Evolutionary conservation across 64 coral and sea anemone genomes (phyloP).

Genomic region (Catalaphyllia jardinei): DNA sequence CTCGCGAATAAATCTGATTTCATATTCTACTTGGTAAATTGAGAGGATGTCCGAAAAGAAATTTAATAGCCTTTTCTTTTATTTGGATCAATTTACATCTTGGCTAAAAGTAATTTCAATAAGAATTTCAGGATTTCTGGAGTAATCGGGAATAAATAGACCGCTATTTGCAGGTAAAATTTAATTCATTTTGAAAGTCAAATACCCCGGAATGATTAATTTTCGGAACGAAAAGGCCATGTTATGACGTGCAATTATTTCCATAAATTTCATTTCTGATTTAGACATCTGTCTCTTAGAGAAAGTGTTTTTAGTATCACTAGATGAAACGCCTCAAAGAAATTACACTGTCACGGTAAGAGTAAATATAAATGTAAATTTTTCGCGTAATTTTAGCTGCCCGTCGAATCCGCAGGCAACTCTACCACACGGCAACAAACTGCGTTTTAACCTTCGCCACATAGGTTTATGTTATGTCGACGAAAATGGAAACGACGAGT

Average conservation of each 20-base stretch:
- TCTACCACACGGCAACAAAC: neutral
- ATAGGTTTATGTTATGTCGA: neutral
- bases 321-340: neutral
- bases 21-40: neutral
- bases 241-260: neutral
- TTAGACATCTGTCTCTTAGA: neutral
- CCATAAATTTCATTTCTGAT: neutral
- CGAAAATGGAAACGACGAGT: neutral
- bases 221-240: neutral
- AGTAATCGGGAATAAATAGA: slow-evolving; percentile 29
- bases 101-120: neutral
- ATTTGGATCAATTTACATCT: neutral
- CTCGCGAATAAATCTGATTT: neutral
- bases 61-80: slow-evolving; percentile 1
- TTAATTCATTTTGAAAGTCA: neutral
- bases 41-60: neutral
- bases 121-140: neutral
- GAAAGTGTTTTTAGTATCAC: neutral
- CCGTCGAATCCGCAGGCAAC: neutral
- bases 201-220: neutral
- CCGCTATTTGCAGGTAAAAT: neutral
- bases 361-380: neutral
- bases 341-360: neutral
- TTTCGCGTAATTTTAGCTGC: neutral
- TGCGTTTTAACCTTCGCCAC: neutral